Percentiles rank a stretch among this genome's conserved stretches.
These are phyloP conservation scores for Otocyon megalotis DNA, from an alignment of 2,113 vertebrate genomes.

Conservation along the genomic window DNA sequence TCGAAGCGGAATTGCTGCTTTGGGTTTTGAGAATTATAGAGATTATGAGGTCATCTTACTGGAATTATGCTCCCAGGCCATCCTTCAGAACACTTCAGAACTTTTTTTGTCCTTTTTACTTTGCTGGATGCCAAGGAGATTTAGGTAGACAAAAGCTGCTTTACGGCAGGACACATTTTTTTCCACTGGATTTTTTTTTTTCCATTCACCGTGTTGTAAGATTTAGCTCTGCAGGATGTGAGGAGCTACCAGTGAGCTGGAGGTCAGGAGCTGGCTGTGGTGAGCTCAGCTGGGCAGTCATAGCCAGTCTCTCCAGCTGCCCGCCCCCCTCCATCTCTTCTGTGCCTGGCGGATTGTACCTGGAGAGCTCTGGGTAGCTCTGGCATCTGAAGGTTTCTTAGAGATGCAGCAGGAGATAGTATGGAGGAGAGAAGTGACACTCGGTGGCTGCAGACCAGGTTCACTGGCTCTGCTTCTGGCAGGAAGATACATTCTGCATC, in stretches of 20 bases:
- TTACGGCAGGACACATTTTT: neutral
- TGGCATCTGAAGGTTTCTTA: neutral
- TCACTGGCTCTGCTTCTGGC: neutral
- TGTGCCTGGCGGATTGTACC: neutral
- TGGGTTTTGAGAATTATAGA: constrained; percentile 27
- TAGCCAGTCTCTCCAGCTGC: neutral
- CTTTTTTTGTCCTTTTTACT: neutral
- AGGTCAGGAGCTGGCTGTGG: neutral
- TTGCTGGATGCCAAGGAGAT: neutral
- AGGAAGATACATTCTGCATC: neutral
- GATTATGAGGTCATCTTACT: constrained; percentile 51
- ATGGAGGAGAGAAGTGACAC: no score
- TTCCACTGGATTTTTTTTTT: neutral
- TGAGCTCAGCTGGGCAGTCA: neutral
- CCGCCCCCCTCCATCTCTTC: neutral
- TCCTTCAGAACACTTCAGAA: constrained; percentile 29
- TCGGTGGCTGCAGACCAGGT: neutral
- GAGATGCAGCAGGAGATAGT: neutral
- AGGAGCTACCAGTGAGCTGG: neutral
- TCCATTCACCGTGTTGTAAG: neutral
- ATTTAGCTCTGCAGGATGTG: neutral
- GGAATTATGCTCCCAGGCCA: constrained; percentile 35
- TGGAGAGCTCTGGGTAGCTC: neutral
- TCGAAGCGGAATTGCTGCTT: neutral
- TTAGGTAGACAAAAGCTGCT: neutral